Percentiles rank a stretch among this genome's conserved stretches.
Evolutionary conservation across 2,888 invertebrate species (phyloP).

Genomic region (Lycocerus yunnanus): DNA sequence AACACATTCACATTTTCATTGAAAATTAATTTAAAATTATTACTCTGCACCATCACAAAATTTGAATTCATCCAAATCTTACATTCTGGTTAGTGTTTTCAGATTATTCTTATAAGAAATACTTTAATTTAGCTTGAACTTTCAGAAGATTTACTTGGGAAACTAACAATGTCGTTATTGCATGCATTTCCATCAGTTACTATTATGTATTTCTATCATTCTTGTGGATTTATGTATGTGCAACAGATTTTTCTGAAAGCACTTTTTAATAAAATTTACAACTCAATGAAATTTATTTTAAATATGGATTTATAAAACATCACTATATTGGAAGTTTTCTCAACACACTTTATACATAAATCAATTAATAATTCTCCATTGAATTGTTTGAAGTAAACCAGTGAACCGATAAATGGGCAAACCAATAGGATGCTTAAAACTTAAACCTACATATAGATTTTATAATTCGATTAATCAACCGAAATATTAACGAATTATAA

Average conservation of each 20-base stretch:
- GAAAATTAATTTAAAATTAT: too few species aligned
- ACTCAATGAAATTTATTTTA: not conserved
- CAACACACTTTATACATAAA: slow-evolving; percentile 5
- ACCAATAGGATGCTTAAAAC: slow-evolving; percentile 3
- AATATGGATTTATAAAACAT: not conserved
- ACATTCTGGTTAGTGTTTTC: too few species aligned
- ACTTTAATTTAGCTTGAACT: too few species aligned
- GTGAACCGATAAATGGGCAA: slow-evolving; percentile 15
- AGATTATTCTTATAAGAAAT: too few species aligned
- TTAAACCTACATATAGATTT: slow-evolving; percentile 23
- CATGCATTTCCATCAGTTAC: too few species aligned
- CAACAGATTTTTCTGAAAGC: not conserved
- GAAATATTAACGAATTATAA: not conserved
- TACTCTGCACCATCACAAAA: too few species aligned
- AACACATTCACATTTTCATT: too few species aligned
- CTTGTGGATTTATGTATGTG: too few species aligned
- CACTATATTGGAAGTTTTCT: not conserved
- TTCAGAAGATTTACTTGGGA: too few species aligned
- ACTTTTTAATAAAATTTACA: not conserved
- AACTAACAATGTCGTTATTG: too few species aligned
- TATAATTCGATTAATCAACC: slow-evolving; percentile 22
- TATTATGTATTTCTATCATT: too few species aligned
- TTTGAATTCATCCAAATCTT: too few species aligned
- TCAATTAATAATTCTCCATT: slow-evolving; percentile 20
- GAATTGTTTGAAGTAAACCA: slow-evolving; percentile 16